Base-by-base conservation (phyloP, 2,113 vertebrate species). In the Orthochromis indermauri region DNA sequence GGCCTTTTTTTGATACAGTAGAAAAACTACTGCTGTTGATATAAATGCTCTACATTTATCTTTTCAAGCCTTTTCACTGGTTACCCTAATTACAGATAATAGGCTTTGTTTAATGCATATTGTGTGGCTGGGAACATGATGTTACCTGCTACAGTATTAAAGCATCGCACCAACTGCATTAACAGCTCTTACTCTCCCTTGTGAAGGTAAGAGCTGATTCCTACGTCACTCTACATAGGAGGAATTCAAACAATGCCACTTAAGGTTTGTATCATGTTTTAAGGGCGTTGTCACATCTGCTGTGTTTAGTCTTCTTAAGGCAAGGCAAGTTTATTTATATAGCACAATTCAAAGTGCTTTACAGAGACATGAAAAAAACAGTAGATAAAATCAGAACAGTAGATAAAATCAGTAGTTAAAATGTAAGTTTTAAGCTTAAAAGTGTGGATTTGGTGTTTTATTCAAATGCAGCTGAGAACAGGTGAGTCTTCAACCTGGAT, bases 401-500 rank as follows among this genome's bases (percentile, higher is more conserved):
- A 53, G 19, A 53, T 51, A 51, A 51, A 10, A 51, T 51, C 17
- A 51, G 47, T 51, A 51, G 49, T n/a, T 19, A 51, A 19, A 51
- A 51, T 51, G 47, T 51, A 21, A 21, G 51, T 53, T 53, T 53
- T 21, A 21, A 54, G 51, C 51, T 21, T 53, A 53, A 53, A 53
- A 53, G 19, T 53, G 5, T 53, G 51, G 51, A 53, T 53, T 53
- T 53, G 19, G 49, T 51, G 49, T 1, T 51, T 51, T 51, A 10
- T n/a, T n/a, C 3, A 10, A 3, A 51, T 51, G 49, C 49, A 51
- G 8, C 49, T 51, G 49, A 51, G 49, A 51, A 19, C 0, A 51
- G 2, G 17, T 19, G 17, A 19, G 47, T 51, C 47, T 51, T 19
- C 47, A 49, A 49, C 16, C 47, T 49, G 47, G 47, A 51, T 51